Conservation (phyloP, 2,888 invertebrate species). For the Volucella inflata region DNA sequence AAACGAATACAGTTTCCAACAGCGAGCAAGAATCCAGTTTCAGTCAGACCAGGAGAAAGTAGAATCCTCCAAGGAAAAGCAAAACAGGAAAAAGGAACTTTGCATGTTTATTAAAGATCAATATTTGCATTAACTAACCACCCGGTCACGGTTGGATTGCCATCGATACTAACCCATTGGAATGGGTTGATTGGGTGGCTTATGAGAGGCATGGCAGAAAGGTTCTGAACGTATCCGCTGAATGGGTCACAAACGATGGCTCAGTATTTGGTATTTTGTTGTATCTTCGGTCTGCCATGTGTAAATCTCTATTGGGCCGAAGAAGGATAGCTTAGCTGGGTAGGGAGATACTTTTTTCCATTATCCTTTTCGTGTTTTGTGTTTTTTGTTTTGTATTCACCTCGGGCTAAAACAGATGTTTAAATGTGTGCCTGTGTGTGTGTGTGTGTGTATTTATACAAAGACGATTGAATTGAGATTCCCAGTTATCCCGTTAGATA, state of each 20-base stretch:
- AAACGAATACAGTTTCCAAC: constrained; percentile 10
- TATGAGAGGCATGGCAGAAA: constrained; percentile 16
- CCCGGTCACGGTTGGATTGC: constrained; percentile 36
- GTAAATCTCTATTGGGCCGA: constrained; percentile 1
- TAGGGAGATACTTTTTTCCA: neutral
- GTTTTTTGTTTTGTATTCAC: neutral
- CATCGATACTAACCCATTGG: constrained; percentile 4
- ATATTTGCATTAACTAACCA: constrained; percentile 76
- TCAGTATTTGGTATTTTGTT: constrained; percentile 40
- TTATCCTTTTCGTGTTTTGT: constrained; percentile 20
- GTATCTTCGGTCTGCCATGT: constrained; percentile 12
- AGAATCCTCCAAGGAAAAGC: constrained; percentile 70
- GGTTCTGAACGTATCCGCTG: constrained; percentile 37
- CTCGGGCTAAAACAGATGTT: constrained; percentile 59
- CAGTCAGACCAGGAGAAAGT: constrained; percentile 50
- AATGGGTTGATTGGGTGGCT: neutral
- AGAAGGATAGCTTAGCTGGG: neutral
- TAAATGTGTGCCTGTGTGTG: constrained; percentile 48
- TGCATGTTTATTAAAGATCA: constrained; percentile 76
- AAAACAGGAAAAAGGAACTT: constrained; percentile 70
- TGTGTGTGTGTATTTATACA: neutral
- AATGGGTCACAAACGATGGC: constrained; percentile 55
- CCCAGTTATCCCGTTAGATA: constrained; percentile 69
- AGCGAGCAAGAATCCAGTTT: constrained; percentile 4
- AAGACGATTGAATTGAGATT: constrained; percentile 54